phyloP scores from a whole-genome alignment of 2,113 vertebrate genomes.

The Poecile atricapillus region DNA sequence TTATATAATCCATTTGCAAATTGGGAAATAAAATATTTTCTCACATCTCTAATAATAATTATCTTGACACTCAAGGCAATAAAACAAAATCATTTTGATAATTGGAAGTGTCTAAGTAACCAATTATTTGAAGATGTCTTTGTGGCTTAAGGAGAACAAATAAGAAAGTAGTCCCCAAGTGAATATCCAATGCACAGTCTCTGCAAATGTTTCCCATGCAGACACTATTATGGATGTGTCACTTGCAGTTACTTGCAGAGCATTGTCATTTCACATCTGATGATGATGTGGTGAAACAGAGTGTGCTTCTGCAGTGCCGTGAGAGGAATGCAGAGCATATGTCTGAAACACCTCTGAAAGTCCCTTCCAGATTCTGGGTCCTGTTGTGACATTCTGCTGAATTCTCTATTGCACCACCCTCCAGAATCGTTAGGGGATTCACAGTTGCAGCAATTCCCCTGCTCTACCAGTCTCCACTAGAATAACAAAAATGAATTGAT shows the following conservation, averaged over 20 bases:
- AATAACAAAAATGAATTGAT: not conserved
- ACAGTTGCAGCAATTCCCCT: not conserved
- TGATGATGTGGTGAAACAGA: not conserved
- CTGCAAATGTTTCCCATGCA: conserved; percentile 27
- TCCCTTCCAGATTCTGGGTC: not conserved
- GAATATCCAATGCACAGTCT: not conserved
- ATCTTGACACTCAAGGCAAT: conserved; percentile 14
- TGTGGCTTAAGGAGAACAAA: conserved; percentile 9
- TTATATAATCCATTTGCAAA: conserved; percentile 22
- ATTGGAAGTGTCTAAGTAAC: conserved; percentile 22
- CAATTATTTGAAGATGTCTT: conserved; percentile 24
- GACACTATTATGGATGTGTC: not conserved
- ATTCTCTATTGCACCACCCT: not conserved
- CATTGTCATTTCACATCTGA: not conserved
- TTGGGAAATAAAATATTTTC: conserved; percentile 51
- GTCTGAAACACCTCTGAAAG: not conserved
- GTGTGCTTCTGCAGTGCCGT: not conserved
- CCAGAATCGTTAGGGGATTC: not conserved
- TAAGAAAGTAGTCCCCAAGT: not conserved
- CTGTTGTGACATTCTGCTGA: not conserved
- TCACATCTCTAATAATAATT: conserved; percentile 50
- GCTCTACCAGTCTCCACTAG: not conserved
- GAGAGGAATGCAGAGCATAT: not conserved
- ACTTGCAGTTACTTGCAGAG: not conserved
- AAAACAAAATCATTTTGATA: conserved; percentile 51